Evolutionary conservation across 2,888 invertebrate genomes (phyloP).

Genomic region (Ormyrus pomaceus): DNA sequence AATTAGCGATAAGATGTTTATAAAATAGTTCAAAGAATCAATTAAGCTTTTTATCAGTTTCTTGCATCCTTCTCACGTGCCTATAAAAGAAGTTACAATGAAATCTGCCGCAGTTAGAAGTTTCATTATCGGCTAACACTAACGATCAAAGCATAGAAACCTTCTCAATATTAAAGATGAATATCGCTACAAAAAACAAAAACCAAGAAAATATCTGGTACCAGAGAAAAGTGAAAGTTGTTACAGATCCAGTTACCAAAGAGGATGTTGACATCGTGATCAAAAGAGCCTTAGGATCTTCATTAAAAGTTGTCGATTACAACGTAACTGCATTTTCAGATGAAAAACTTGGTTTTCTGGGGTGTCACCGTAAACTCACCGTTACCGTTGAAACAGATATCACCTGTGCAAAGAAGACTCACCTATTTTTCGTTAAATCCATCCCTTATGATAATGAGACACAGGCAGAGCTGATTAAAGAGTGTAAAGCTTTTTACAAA

Average conservation of each 20-base stretch:
- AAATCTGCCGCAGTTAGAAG: no score
- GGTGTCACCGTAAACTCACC: slow-evolving; percentile 63
- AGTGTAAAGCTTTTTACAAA: slow-evolving; percentile 76
- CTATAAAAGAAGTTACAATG: no score
- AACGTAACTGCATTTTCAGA: slow-evolving; percentile 62
- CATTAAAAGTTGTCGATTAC: slow-evolving; percentile 60
- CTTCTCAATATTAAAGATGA: no score
- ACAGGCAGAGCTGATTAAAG: slow-evolving; percentile 77
- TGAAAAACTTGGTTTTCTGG: slow-evolving; percentile 67
- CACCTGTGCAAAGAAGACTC: slow-evolving; percentile 25
- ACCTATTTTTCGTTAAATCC: slow-evolving; percentile 79
- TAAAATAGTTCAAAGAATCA: no score
- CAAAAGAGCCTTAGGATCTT: slow-evolving; percentile 20
- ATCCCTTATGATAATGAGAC: slow-evolving; percentile 77
- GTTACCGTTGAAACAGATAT: slow-evolving; percentile 54
- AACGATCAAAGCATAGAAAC: no score
- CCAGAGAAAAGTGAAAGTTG: not conserved
- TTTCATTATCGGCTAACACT: no score
- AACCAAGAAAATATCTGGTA: no score
- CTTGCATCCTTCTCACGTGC: no score
- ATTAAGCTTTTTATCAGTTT: no score
- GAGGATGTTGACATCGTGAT: slow-evolving; percentile 10
- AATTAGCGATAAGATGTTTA: no score
- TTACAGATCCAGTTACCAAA: not conserved
- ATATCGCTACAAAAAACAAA: no score